Evolutionary conservation across 2,888 invertebrate species (phyloP), one percentile per base, ranked within the genome.

Genomic region (Hoplodrina ambigua): DNA sequence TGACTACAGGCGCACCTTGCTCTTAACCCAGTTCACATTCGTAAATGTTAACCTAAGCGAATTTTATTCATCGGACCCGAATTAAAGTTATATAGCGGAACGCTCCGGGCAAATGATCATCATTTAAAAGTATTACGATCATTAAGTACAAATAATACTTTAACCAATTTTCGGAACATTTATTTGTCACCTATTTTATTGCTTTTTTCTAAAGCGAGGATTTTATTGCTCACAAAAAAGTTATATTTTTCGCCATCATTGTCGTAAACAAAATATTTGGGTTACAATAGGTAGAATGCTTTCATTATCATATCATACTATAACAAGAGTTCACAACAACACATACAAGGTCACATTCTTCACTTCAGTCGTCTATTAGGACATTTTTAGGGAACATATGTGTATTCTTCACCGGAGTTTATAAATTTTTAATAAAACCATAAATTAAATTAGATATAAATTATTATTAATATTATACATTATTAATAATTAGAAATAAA

Each of bases 81-180:
- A 79, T 76, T 72, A 73, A 84, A 80, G 71, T 80, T 78, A 83
- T 81, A 75, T 86, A 82, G 84, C 83, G 71, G 80, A 72, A 76
- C 80, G 87, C 88, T 84, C 76, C 80, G 69, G 87, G 87, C 87
- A 72, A 85, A 87, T 86, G 82, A 85, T 89, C 78, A 87, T 89
- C 86, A 89, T 84, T 83, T 83, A 79, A 82, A 83, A 80, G 80
- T 84, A 85, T 80, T 80, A 88, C 83, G 85, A 85, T 88, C 85
- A 87, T 90, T 87, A 89, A 77, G 67, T 69, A 61, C 73, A 78
- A 85, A 85, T 83, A 83, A 84, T 77, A 74, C 55, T 46, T n/a
- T 13, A 33, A 55, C 46, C 46, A 50, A 46, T 59, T 72, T 50
- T 49, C 20, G 2, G 19, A 53, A 25, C 30, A 56, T 63, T 72